phyloP scores from a whole-genome alignment of 2,797 vertebrate species.

The Hipposideros larvatus region DNA sequence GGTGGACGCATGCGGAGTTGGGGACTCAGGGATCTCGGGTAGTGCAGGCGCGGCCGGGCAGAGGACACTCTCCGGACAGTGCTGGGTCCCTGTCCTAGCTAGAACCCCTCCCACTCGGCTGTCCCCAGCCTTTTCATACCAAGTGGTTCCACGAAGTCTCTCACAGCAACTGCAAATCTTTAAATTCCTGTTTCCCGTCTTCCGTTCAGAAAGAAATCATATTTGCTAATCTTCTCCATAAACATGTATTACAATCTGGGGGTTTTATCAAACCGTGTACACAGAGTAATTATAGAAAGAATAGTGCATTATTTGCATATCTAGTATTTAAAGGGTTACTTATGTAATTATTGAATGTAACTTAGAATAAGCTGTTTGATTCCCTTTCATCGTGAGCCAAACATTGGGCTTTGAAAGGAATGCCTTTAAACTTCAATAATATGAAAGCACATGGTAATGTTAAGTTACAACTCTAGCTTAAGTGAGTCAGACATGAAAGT shows the following conservation, averaged over 20 bases:
- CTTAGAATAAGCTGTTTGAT: conserved; percentile 87
- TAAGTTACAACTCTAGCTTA: conserved; percentile 85
- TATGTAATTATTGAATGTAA: conserved; percentile 89
- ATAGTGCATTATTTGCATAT: conserved; percentile 88
- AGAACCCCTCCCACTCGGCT: too few relatives aligned
- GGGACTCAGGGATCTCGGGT: fast-evolving
- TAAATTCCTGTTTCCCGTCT: not conserved
- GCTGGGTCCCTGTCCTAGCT: not conserved
- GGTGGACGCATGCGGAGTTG: fast-evolving
- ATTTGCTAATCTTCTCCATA: conserved; percentile 77
- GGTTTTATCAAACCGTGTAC: conserved; percentile 76
- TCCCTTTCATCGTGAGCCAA: conserved; percentile 90
- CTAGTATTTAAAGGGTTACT: conserved; percentile 89
- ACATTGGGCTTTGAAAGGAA: conserved; percentile 89
- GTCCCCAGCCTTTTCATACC: not conserved
- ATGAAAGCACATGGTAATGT: conserved; percentile 86
- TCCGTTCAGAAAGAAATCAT: conserved; percentile 31
- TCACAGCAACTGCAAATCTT: not conserved
- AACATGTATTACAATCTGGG: conserved; percentile 67
- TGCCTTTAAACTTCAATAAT: conserved; percentile 90
- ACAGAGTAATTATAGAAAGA: conserved; percentile 75
- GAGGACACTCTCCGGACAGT: fast-evolving
- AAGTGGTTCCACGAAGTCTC: not conserved
- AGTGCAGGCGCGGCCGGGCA: not conserved
- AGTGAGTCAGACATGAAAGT: conserved; percentile 89